Conservation (phyloP, 2,888 invertebrate genomes). For the Platerodrilus igneus region DNA sequence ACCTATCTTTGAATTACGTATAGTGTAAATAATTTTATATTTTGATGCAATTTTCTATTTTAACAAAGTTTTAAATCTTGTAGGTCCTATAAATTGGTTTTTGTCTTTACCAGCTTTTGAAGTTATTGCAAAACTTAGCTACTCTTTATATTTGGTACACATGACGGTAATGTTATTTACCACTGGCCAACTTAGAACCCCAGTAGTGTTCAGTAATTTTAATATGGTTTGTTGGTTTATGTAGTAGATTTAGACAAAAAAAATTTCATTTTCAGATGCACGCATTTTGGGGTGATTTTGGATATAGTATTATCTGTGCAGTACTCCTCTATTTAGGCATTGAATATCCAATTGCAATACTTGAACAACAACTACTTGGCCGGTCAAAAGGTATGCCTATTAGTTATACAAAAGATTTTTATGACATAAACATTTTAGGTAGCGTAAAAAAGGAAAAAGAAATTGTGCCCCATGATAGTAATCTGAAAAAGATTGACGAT, state of each 20-base stretch:
- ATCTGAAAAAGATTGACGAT: too few relatives aligned
- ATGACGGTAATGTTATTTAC: conserved; percentile 37
- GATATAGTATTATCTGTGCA: conserved; percentile 4
- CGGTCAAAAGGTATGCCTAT: too few relatives aligned
- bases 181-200: conserved; percentile 26
- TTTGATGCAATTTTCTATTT: too few relatives aligned
- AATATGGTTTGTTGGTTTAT: conserved; percentile 30
- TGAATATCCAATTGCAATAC: conserved; percentile 6
- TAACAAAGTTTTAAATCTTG: too few relatives aligned
- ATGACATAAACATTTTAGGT: too few relatives aligned
- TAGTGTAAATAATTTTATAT: too few relatives aligned
- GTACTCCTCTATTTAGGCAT: conserved; percentile 4
- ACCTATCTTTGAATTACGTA: too few relatives aligned
- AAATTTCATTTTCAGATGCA: conserved; percentile 8
- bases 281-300: conserved; percentile 14
- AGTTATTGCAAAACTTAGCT: conserved; percentile 50
- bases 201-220: conserved; percentile 31
- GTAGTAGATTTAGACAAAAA: not conserved
- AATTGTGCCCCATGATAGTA: too few relatives aligned
- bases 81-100: conserved; percentile 53
- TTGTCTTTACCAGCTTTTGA: conserved; percentile 49
- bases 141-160: conserved; percentile 51
- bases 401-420: too few relatives aligned
- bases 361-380: conserved; percentile 6
- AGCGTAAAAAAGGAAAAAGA: too few relatives aligned